Percentiles rank a stretch among this genome's conserved stretches.
Conservation (phyloP, 2,888 invertebrate genomes). For the Hartigia nigra region DNA sequence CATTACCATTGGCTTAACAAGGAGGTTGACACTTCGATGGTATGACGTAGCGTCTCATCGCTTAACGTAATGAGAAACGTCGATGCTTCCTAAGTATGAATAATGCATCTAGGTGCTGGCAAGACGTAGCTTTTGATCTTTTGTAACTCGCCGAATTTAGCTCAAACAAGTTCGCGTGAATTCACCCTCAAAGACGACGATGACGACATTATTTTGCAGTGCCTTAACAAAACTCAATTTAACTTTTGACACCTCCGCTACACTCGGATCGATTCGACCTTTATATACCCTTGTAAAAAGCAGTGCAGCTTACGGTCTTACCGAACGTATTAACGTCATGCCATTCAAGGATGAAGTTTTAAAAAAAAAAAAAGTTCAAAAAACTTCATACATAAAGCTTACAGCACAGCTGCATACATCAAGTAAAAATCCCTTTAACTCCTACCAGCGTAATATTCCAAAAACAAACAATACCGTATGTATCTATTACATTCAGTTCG, state of each 20-base stretch:
- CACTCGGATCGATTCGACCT: neutral
- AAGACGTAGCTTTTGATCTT: constrained; percentile 44
- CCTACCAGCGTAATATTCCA: neutral
- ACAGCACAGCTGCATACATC: neutral
- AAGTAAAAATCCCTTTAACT: neutral
- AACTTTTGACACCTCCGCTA: constrained; percentile 15
- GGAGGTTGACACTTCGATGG: constrained; percentile 35
- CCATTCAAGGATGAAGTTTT: neutral
- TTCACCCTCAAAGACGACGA: neutral
- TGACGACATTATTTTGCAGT: constrained; percentile 13
- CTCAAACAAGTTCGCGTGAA: constrained; percentile 33
- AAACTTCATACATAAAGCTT: neutral
- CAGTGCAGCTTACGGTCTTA: neutral
- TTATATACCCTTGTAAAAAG: neutral
- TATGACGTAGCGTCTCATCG: constrained; percentile 15
- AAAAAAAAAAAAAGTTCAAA: neutral
- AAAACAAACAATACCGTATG: neutral
- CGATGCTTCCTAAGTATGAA: constrained; percentile 46
- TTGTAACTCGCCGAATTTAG: constrained; percentile 46
- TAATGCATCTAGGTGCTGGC: constrained; percentile 39
- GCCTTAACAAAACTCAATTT: constrained; percentile 34
- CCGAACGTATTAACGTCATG: neutral
- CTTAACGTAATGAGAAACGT: constrained; percentile 19
- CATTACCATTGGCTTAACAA: constrained; percentile 24
- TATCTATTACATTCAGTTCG: neutral